Conservation (phyloP, 2,797 vertebrate species). For the Gymnothorax reevesii region DNA sequence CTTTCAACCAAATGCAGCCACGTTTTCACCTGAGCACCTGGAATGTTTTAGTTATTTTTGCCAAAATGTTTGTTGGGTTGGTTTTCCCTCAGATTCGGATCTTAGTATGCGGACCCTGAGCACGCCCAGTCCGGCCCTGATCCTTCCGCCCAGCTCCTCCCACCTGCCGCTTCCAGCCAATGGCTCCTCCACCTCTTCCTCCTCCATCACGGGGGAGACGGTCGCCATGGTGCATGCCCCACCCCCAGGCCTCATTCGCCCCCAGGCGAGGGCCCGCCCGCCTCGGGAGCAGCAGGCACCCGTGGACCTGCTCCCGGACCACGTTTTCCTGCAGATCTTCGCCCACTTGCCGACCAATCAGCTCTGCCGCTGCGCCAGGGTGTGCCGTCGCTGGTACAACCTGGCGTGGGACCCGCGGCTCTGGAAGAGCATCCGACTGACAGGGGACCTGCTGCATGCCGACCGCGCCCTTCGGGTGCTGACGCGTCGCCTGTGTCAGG, state of each 20-base stretch:
- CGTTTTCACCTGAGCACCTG: too few species aligned
- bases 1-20: too few species aligned
- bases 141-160: conserved; percentile 83
- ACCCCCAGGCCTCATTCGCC: conserved; percentile 74
- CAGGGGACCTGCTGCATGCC: conserved; percentile 87
- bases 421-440: conserved; percentile 87
- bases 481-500: conserved; percentile 90
- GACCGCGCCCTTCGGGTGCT: conserved; percentile 92
- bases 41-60: too few species aligned
- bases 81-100: conserved; percentile 78
- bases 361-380: conserved; percentile 90
- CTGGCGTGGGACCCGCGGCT: conserved; percentile 94
- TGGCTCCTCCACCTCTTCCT: conserved; percentile 88
- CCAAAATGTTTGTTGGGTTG: background rate
- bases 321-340: conserved; percentile 84
- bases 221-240: conserved; percentile 89
- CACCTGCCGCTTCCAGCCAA: conserved; percentile 77
- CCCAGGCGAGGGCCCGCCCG: conserved; percentile 78
- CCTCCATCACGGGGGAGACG: conserved; percentile 86
- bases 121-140: conserved; percentile 92
- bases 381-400: conserved; percentile 96
- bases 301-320: conserved; percentile 88
- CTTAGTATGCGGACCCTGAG: conserved; percentile 91
- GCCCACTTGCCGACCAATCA: conserved; percentile 94
- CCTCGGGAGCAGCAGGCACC: conserved; percentile 79